Evolutionary conservation across 2,113 vertebrate genomes (phyloP).

Genomic region (Struthio camelus): DNA sequence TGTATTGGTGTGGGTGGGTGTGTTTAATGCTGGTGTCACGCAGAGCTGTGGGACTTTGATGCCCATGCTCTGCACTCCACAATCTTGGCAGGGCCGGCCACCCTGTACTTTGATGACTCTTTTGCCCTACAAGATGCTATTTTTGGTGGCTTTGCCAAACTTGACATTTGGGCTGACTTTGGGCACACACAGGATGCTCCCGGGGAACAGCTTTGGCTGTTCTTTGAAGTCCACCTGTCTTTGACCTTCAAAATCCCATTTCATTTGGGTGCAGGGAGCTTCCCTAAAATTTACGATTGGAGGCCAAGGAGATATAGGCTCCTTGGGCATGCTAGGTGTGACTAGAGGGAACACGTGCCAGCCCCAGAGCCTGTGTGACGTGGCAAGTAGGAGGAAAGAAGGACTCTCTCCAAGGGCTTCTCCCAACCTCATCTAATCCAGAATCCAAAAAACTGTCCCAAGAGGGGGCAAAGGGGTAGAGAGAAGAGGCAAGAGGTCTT

Average conservation of each 20-base stretch:
- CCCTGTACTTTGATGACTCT: rapidly evolving
- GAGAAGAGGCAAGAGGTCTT: background rate
- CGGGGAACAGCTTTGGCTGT: background rate
- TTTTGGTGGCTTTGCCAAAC: background rate
- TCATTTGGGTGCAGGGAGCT: background rate
- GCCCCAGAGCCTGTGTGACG: rapidly evolving
- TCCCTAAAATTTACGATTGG: background rate
- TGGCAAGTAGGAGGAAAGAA: background rate
- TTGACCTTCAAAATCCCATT: background rate
- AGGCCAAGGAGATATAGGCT: rapidly evolving
- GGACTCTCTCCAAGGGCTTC: background rate
- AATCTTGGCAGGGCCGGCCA: rapidly evolving
- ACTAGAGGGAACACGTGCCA: background rate
- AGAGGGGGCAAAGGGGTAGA: background rate
- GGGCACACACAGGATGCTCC: background rate
- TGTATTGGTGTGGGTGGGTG: background rate
- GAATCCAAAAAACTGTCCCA: background rate
- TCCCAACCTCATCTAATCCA: background rate
- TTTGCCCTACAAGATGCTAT: rapidly evolving
- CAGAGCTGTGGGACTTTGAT: background rate
- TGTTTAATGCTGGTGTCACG: too few relatives aligned
- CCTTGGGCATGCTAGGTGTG: background rate
- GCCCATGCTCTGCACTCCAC: background rate
- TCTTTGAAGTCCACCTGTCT: background rate
- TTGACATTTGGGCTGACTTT: background rate